These are phyloP conservation scores for Eulemur rufifrons DNA, from an alignment of 2,113 vertebrate species.

Conservation along the genomic window DNA sequence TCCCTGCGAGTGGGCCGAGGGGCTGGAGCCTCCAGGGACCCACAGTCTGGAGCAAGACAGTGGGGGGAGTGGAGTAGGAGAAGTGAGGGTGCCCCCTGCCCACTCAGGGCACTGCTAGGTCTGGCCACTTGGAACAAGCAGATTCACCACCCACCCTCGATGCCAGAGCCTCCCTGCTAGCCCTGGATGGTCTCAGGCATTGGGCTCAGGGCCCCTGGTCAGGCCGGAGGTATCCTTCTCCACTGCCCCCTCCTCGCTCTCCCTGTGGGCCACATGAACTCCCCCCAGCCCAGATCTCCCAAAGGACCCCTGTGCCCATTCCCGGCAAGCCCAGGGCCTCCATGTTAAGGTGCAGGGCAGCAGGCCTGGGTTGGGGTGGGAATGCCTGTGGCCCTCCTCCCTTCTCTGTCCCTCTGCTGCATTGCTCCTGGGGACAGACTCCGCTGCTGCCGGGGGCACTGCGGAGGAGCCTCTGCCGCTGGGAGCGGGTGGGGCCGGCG, in stretches of 20 bases:
- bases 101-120: background rate
- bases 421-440: conserved; percentile 1
- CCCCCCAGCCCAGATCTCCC: background rate
- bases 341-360: background rate
- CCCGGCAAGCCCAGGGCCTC: background rate
- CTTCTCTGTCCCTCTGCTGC: conserved; percentile 20
- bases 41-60: background rate
- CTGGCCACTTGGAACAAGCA: background rate
- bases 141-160: background rate
- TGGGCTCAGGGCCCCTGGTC: background rate
- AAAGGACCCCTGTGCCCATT: background rate
- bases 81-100: background rate
- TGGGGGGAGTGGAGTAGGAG: background rate
- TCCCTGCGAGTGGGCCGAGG: background rate
- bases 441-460: background rate
- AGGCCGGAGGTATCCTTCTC: background rate
- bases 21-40: background rate
- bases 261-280: background rate
- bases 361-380: fast-evolving
- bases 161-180: background rate
- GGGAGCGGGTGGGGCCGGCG: background rate
- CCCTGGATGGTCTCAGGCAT: background rate
- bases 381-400: background rate
- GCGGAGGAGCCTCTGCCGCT: conserved; percentile 10
- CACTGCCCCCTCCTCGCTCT: background rate